Percentiles rank a stretch among this genome's conserved stretches.
These are phyloP conservation scores for Pogona vitticeps DNA, from an alignment of 2,113 vertebrate genomes.

Conservation along the genomic window DNA sequence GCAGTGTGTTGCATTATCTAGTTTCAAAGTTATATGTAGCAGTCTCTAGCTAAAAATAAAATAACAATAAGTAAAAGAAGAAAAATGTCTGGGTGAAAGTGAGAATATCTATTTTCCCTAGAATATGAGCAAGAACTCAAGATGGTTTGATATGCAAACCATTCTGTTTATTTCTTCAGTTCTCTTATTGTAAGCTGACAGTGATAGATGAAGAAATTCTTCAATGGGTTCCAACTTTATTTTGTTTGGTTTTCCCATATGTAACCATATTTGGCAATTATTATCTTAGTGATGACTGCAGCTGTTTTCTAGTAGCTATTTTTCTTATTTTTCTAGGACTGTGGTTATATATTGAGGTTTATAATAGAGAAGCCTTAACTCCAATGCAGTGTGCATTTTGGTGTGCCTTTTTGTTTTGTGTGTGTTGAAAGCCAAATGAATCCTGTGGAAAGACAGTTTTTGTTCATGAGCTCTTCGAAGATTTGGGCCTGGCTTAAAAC, in stretches of 20 bases:
- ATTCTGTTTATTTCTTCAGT: neutral
- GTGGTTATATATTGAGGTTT: neutral
- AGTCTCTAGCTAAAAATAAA: neutral
- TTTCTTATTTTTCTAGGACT: neutral
- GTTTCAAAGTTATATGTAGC: neutral
- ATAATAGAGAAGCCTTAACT: neutral
- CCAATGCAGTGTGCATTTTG: neutral
- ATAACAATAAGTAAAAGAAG: neutral
- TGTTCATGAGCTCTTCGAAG: neutral
- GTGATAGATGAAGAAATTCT: neutral
- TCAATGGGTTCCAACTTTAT: neutral
- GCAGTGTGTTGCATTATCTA: neutral
- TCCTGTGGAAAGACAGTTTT: neutral
- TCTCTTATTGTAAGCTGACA: neutral
- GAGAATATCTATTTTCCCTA: neutral
- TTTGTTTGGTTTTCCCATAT: neutral
- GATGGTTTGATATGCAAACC: neutral
- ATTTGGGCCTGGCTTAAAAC: neutral
- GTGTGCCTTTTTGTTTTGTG: neutral
- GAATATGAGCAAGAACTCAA: neutral
- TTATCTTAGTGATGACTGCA: neutral
- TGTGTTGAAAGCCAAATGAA: neutral
- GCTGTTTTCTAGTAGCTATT: neutral
- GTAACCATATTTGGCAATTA: neutral
- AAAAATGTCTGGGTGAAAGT: neutral